These are phyloP conservation scores for Drosophila anceps DNA, from an alignment of 2,888 invertebrate genomes.

Conservation along the genomic window DNA sequence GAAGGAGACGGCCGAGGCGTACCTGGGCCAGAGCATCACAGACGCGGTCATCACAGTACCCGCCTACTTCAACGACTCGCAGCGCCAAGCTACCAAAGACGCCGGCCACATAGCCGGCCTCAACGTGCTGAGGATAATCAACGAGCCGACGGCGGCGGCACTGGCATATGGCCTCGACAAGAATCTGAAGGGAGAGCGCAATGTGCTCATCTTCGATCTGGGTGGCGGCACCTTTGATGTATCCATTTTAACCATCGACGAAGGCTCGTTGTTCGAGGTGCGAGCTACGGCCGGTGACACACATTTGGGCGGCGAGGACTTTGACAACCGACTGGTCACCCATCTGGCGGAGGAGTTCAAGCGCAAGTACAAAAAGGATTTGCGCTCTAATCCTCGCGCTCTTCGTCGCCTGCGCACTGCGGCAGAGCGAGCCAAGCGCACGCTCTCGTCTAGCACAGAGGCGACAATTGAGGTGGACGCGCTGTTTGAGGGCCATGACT, in stretches of 20 bases:
- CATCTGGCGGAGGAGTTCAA: conserved; percentile 37
- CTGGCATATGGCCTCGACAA: no score
- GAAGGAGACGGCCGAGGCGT: conserved; percentile 96
- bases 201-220: no score
- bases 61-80: conserved; percentile 87
- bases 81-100: neutral
- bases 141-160: no score
- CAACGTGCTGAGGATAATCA: no score
- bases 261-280: conserved; percentile 95
- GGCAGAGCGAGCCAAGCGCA: no score
- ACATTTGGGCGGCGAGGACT: conserved; percentile 94
- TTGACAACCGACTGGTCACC: conserved; percentile 32
- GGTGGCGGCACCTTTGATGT: no score
- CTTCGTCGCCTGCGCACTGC: conserved; percentile 21
- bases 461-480: no score
- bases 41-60: conserved; percentile 94
- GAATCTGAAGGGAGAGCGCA: no score
- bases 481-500: no score
- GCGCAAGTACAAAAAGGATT: conserved; percentile 27
- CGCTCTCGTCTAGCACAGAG: no score
- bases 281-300: conserved; percentile 98
- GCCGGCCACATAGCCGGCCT: no score
- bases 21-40: conserved; percentile 93
- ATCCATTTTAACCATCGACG: conserved; percentile 85
- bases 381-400: conserved; percentile 12